These are phyloP conservation scores for Callithrix jacchus DNA, from an alignment of 2,113 vertebrate species.

Conservation along the genomic window DNA sequence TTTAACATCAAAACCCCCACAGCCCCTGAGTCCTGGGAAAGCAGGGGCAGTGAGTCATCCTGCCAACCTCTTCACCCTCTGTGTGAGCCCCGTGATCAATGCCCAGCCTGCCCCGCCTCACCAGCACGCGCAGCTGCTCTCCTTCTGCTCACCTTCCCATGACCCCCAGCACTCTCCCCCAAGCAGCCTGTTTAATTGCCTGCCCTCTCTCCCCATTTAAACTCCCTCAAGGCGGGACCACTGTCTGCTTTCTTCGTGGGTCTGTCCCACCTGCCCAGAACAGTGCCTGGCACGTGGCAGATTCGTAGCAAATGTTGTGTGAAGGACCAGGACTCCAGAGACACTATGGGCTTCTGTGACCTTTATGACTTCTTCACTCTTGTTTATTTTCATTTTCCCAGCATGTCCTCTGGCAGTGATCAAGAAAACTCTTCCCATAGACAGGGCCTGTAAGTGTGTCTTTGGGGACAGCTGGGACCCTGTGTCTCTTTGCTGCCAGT, in stretches of 20 bases:
- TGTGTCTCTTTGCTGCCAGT: not conserved
- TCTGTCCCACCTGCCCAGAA: not conserved
- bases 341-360: not conserved
- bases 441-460: not conserved
- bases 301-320: not conserved
- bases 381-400: not conserved
- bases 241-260: not conserved
- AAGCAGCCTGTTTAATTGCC: not conserved
- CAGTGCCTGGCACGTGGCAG: not conserved
- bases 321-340: not conserved
- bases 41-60: too few species aligned
- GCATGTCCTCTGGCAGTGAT: not conserved
- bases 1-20: not conserved
- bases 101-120: not conserved
- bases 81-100: fast-evolving
- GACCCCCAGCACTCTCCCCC: too few species aligned
- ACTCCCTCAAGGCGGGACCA: not conserved
- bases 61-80: fast-evolving
- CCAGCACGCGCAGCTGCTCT: fast-evolving
- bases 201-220: not conserved
- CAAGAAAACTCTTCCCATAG: not conserved
- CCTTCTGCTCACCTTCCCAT: not conserved
- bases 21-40: not conserved
- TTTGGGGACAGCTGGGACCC: not conserved
- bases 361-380: not conserved